A percentile compares a stretch with the other conserved stretches of the same genome.
These are phyloP conservation scores for Agonopterix arenella DNA, from an alignment of 2,888 invertebrate species.

Conservation along the genomic window DNA sequence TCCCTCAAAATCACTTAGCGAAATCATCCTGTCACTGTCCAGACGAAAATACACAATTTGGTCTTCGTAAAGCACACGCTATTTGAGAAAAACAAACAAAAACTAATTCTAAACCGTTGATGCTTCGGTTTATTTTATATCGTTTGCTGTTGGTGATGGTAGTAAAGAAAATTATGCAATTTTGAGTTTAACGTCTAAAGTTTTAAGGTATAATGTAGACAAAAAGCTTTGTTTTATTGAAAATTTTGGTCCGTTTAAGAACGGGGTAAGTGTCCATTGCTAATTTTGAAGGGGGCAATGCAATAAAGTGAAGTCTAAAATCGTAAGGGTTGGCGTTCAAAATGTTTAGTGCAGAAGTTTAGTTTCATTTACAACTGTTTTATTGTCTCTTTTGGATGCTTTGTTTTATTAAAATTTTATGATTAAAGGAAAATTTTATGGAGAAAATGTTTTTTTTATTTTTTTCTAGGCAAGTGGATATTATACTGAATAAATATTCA, in stretches of 20 bases:
- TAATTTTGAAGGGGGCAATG: slow-evolving; percentile 50
- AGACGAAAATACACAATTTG: slow-evolving; percentile 26
- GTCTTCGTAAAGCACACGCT: slow-evolving; percentile 29
- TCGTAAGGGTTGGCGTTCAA: slow-evolving; percentile 21
- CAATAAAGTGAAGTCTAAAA: slow-evolving; percentile 30
- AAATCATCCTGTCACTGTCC: slow-evolving; percentile 43
- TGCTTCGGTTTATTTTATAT: slow-evolving; percentile 1
- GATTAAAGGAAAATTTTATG: not conserved
- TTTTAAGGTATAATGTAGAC: not conserved
- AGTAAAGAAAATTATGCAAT: not conserved
- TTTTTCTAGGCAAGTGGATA: no score
- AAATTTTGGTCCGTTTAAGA: slow-evolving; percentile 43
- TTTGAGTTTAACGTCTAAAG: not conserved
- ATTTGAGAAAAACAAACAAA: slow-evolving; percentile 6
- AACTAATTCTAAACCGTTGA: slow-evolving; percentile 11
- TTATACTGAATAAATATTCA: no score
- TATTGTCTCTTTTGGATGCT: slow-evolving; percentile 6
- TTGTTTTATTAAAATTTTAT: slow-evolving; percentile 9
- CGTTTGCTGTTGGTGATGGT: not conserved
- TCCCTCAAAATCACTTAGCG: slow-evolving; percentile 49
- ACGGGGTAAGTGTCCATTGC: slow-evolving; percentile 51
- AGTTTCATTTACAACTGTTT: slow-evolving; percentile 14
- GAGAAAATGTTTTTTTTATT: no score
- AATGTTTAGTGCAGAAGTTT: slow-evolving; percentile 24
- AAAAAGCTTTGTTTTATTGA: not conserved